Base-by-base conservation (phyloP, 2,888 invertebrate species). In the Drosophila subquinaria region DNA sequence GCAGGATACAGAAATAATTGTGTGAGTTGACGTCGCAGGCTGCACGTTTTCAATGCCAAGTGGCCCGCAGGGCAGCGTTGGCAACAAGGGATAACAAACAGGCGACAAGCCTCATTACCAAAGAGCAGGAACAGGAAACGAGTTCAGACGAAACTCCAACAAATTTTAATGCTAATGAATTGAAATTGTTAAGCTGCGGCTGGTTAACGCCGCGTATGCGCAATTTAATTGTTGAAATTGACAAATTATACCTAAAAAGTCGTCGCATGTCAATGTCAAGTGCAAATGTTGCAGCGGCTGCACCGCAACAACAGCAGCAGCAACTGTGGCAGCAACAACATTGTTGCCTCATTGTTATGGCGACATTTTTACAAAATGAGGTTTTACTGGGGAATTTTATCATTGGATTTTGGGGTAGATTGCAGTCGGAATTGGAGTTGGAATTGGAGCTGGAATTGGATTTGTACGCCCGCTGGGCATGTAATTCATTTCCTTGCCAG, bases 151-250 rank as follows among this genome's bases (percentile, higher is more conserved):
- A 30, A 15, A 40, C 27, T 20, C 36, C 50, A 47, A 30, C 30
- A 53, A 68, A 30, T 74, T 73, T 72, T 69, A 79, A 86, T 86
- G 84, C 89, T 89, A 86, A 87, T 86, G 89, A 89, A 86, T 86
- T 87, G 75, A 84, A 87, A 83, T 88, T 68, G 77, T 65, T 51
- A 47, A 53, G 69, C 69, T 43, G 52, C 53, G 52, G 56, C 64
- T 30, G 45, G 48, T 35, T 20, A 61, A 56, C 69, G 69, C 57
- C 73, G 69, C 84, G 82, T 81, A 85, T 88, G 70, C 52, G 81
- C 57, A 78, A 88, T 85, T 80, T 80, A 78, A 84, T 85, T 88
- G 85, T 69, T 71, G 56, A 63, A 69, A 76, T 66, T 79, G 50
- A 59, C 30, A 74, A 79, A 79, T 75, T 56, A 40, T 35, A 65